Base-by-base conservation (phyloP, 2,888 invertebrate species). In the Sepiola atlantica region DNA sequence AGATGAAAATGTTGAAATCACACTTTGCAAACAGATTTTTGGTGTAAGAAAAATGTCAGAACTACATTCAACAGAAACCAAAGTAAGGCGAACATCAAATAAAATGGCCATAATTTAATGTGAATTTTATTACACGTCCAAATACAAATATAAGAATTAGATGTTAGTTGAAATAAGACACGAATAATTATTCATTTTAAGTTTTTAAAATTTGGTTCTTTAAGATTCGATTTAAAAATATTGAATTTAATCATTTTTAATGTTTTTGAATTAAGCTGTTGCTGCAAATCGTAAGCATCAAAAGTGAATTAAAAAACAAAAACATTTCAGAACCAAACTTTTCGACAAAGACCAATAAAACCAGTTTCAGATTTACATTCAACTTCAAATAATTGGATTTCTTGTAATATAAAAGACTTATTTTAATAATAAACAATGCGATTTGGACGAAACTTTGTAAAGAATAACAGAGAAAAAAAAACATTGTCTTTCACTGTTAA, bases 61-160 rank as follows among this genome's bases (percentile, higher is more conserved):
- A 77, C 77, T 77, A n/a, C 77, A 77, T 77, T 77, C 77, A 77
- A 14, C 77, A 77, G 77, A 77, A 77, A 77, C n/a, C 18, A 55
- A 92, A 45, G 55, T 54, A 92, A 92, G 92, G 92, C 28, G 92
- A 92, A 92, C 92, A 92, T 45, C 45, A 92, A 92, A 45, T 92
- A 92, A 92, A 92, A 35, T 54, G 92, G 35, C 32, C 77, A 77
- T n/a, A 77, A 77, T 77, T 10, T 14, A 10, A 77, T 10, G 28
- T 77, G 28, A n/a, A n/a, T n/a, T n/a, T n/a, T n/a, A 1, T 77
- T n/a, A 14, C 77, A n/a, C 0, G 10, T 77, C n/a, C n/a, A n/a
- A 77, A 77, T 0, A n/a, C 77, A n/a, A n/a, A 21, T 61, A 61
- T 24, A 24, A 77, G 32, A 77, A 77, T 77, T 77, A n/a, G 16